Evolutionary conservation across 2,888 invertebrate species (phyloP).

Genomic region (Brachyopa scutellaris): DNA sequence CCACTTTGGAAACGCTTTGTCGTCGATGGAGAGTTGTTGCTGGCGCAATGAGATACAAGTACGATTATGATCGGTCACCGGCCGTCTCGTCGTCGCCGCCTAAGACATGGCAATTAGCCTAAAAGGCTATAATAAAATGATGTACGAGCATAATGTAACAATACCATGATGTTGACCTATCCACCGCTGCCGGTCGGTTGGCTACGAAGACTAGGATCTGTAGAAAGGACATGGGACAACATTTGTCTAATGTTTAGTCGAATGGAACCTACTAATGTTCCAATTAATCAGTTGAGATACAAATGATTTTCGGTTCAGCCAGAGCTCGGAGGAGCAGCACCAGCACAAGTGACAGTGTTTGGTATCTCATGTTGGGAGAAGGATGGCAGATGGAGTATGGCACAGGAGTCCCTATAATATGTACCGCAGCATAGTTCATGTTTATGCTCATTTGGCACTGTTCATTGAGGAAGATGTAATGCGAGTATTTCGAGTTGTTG

Average conservation of each 20-base stretch:
- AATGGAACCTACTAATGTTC: slow-evolving; percentile 65
- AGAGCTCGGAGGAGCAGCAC: neutral
- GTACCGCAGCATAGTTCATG: slow-evolving; percentile 61
- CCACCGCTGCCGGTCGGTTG: neutral
- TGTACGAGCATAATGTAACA: slow-evolving; percentile 46
- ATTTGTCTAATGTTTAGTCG: slow-evolving; percentile 58
- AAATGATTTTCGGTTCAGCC: slow-evolving; percentile 28
- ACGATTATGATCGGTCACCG: no score
- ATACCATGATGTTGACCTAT: slow-evolving; percentile 43
- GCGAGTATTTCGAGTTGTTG: slow-evolving; percentile 18
- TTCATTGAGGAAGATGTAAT: slow-evolving; percentile 47
- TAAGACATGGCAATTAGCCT: slow-evolving; percentile 67
- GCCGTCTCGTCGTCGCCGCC: neutral
- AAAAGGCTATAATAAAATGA: slow-evolving; percentile 65
- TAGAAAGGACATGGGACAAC: slow-evolving; percentile 38
- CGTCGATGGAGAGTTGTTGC: slow-evolving; percentile 21
- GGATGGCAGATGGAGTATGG: no score
- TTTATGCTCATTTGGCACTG: slow-evolving; percentile 53
- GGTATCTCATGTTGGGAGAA: no score
- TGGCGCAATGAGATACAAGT: slow-evolving; percentile 16
- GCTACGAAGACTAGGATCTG: slow-evolving; percentile 19
- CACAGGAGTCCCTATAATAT: no score
- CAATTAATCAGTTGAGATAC: slow-evolving; percentile 63
- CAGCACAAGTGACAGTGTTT: no score
- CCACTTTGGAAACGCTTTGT: slow-evolving; percentile 28